Percentiles rank a stretch among this genome's conserved stretches.
phyloP scores from a whole-genome alignment of 2,113 vertebrate species.

The Scopus umbretta region DNA sequence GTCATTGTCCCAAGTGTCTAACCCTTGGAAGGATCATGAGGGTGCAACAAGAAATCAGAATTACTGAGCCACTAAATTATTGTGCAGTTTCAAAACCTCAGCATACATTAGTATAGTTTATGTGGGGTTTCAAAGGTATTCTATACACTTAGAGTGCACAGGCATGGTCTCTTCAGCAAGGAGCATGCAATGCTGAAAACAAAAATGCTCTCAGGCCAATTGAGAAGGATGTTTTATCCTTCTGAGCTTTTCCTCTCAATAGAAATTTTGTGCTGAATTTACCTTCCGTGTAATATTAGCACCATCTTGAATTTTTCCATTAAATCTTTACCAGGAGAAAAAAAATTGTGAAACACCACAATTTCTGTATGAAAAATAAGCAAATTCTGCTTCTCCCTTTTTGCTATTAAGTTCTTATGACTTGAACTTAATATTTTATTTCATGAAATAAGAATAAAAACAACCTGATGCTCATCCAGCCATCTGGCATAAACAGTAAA shows the following conservation, averaged over 20 bases:
- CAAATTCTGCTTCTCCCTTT: not conserved
- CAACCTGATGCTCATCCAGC: not conserved
- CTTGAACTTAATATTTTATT: not conserved
- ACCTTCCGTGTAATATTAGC: not conserved
- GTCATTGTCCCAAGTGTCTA: not conserved
- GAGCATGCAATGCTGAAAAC: not conserved
- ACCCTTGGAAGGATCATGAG: not conserved
- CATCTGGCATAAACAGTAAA: not conserved
- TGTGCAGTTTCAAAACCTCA: not conserved
- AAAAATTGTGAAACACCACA: not conserved
- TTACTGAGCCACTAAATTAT: not conserved
- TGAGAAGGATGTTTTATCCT: not conserved
- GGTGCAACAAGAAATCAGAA: not conserved
- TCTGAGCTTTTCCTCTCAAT: not conserved
- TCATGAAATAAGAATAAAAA: not conserved
- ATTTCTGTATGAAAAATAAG: not conserved
- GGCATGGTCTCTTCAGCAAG: not conserved
- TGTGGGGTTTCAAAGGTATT: not conserved
- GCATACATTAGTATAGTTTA: not conserved
- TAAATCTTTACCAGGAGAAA: not conserved
- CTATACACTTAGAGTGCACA: not conserved
- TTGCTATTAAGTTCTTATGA: not conserved
- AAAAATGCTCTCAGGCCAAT: not conserved
- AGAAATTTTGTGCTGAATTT: not conserved
- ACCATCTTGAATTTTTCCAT: not conserved